These are phyloP conservation scores for Melitaea cinxia DNA, from an alignment of 1,140 invertebrate species.

Conservation along the genomic window DNA sequence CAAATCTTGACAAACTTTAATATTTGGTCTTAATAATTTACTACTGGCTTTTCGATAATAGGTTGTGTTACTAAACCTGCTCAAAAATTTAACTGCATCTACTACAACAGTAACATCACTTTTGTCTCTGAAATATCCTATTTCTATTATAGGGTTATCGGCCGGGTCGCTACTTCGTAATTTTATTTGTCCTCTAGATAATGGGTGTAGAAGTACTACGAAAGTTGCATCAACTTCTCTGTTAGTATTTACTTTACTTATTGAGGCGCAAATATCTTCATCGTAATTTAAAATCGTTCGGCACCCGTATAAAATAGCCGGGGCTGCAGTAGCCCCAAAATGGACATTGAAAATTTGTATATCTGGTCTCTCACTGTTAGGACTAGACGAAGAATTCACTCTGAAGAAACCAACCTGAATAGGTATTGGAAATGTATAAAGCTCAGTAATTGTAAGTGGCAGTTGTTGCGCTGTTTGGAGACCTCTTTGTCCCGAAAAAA, in stretches of 20 bases:
- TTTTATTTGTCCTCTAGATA: constrained; percentile 82
- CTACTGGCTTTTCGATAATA: constrained; percentile 60
- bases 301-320: too few relatives aligned
- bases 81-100: constrained; percentile 69
- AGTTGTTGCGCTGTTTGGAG: constrained; percentile 49
- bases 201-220: constrained; percentile 80
- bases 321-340: background rate
- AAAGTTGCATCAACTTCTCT: constrained; percentile 55
- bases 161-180: constrained; percentile 82
- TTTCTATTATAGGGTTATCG: constrained; percentile 84
- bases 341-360: constrained; percentile 61
- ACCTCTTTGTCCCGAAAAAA: constrained; percentile 53
- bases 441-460: constrained; percentile 46
- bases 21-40: constrained; percentile 48
- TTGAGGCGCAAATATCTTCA: constrained; percentile 85
- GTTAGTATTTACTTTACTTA: constrained; percentile 85
- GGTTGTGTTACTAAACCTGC: constrained; percentile 53
- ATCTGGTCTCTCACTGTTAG: constrained; percentile 44
- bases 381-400: constrained; percentile 35
- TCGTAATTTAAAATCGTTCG: constrained; percentile 84
- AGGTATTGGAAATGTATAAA: constrained; percentile 55
- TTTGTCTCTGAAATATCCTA: constrained; percentile 82
- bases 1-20: constrained; percentile 83
- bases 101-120: constrained; percentile 71
- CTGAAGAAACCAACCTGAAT: constrained; percentile 58